Percentiles rank a stretch among this genome's conserved stretches.
Evolutionary conservation across 2,113 vertebrate species (phyloP).

Genomic region (Corydoras maculifer): DNA sequence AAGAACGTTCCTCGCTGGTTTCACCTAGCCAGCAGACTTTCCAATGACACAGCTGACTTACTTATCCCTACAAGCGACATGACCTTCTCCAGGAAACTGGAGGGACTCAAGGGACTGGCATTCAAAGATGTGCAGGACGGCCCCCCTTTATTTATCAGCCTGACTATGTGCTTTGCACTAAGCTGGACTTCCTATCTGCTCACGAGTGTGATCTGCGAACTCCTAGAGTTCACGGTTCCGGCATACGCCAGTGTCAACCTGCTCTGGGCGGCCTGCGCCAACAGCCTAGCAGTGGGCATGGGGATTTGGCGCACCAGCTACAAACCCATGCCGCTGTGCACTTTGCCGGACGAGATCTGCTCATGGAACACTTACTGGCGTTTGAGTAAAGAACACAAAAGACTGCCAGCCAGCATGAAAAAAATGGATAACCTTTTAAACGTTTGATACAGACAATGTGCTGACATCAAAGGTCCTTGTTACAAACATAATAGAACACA

Average conservation of each 20-base stretch:
- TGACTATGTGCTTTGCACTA: conserved; percentile 48
- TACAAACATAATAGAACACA: too few species aligned
- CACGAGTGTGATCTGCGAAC: conserved; percentile 22
- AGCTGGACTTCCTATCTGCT: conserved; percentile 59
- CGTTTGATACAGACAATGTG: too few species aligned
- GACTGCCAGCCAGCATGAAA: conserved; percentile 7
- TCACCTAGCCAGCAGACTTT: conserved; percentile 19
- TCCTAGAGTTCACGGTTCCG: conserved; percentile 47
- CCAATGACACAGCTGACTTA: neutral
- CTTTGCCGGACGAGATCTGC: conserved; percentile 51
- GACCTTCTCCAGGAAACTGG: neutral
- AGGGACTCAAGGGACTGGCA: neutral
- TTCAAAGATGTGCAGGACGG: neutral
- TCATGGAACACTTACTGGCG: conserved; percentile 55
- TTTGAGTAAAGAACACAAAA: conserved; percentile 41
- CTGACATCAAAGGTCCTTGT: too few species aligned
- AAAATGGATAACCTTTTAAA: too few species aligned
- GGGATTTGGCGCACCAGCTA: conserved; percentile 53
- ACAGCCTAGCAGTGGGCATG: conserved; percentile 53
- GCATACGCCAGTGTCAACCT: conserved; percentile 58
- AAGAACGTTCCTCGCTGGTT: conserved; percentile 43
- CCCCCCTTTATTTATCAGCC: conserved; percentile 43
- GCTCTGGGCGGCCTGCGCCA: conserved; percentile 61
- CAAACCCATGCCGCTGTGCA: conserved; percentile 28
- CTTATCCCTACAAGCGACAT: neutral